phyloP scores from a whole-genome alignment of 2,797 vertebrate genomes.

The Emys orbicularis region DNA sequence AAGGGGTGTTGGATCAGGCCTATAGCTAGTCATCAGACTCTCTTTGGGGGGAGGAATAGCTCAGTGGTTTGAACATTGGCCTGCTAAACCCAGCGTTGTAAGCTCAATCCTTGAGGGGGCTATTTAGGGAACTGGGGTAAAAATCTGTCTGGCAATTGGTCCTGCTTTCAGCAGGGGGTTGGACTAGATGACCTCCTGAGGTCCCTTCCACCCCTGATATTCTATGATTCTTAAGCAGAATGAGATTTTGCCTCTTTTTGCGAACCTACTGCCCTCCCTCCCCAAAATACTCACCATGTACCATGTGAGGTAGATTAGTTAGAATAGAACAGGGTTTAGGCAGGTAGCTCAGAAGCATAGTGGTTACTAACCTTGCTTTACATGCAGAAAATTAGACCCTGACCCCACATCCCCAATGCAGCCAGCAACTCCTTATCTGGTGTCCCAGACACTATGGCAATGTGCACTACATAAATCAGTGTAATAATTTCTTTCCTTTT shows the following conservation, averaged over 20 bases:
- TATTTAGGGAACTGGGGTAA: no score
- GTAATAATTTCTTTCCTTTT: background rate
- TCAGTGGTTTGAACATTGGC: no score
- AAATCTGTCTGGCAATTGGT: no score
- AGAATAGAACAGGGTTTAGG: background rate
- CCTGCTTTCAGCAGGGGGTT: no score
- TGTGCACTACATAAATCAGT: background rate
- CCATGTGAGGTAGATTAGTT: slow-evolving; percentile 3
- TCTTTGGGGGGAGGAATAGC: background rate
- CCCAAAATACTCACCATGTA: background rate
- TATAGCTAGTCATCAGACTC: background rate
- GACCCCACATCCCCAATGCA: background rate
- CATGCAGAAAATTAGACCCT: background rate
- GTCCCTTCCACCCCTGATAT: no score
- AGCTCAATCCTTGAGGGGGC: no score
- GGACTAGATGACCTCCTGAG: no score
- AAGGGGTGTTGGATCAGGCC: background rate
- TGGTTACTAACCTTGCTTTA: background rate
- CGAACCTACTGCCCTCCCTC: background rate
- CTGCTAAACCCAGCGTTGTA: no score
- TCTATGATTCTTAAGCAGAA: background rate
- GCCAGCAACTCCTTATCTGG: background rate
- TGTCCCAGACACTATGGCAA: background rate
- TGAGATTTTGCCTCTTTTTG: background rate
- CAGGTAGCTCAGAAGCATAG: background rate